Conservation (phyloP, 2,888 invertebrate genomes). For the Plebejus argus region DNA sequence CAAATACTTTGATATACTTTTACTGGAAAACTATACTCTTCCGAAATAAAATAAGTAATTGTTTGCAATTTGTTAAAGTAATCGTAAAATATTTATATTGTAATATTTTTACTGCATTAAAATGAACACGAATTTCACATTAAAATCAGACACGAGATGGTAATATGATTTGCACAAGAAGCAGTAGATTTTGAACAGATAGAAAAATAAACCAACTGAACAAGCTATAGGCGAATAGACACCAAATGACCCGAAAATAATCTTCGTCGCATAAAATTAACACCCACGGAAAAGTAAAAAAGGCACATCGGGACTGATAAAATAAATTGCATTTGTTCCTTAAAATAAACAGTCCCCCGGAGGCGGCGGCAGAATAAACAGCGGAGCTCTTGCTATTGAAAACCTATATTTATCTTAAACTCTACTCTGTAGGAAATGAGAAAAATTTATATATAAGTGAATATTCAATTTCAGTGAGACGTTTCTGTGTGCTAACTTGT, state of each 20-base stretch:
- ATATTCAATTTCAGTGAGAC: constrained; percentile 32
- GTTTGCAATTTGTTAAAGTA: too few species aligned
- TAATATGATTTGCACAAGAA: not conserved
- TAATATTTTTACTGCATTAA: too few species aligned
- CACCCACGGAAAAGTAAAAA: constrained; percentile 21
- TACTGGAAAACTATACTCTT: not conserved
- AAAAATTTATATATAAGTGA: constrained; percentile 35
- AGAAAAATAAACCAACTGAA: not conserved
- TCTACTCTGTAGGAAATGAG: constrained; percentile 34
- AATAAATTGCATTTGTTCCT: constrained; percentile 45
- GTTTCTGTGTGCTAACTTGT: constrained; percentile 26
- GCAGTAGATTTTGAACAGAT: not conserved
- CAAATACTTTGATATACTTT: not conserved
- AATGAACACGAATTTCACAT: too few species aligned
- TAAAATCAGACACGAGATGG: not conserved
- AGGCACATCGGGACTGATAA: constrained; percentile 36
- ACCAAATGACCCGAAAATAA: constrained; percentile 22
- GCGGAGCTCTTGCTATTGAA: constrained; percentile 36
- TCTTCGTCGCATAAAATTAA: constrained; percentile 25
- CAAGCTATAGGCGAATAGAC: not conserved
- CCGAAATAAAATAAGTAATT: too few species aligned
- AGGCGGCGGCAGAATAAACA: constrained; percentile 38
- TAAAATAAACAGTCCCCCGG: constrained; percentile 42
- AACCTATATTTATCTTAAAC: constrained; percentile 38
- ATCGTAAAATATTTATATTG: too few species aligned